phyloP scores from a whole-genome alignment of 2,113 vertebrate genomes.

The Rhabdornis inornatus region DNA sequence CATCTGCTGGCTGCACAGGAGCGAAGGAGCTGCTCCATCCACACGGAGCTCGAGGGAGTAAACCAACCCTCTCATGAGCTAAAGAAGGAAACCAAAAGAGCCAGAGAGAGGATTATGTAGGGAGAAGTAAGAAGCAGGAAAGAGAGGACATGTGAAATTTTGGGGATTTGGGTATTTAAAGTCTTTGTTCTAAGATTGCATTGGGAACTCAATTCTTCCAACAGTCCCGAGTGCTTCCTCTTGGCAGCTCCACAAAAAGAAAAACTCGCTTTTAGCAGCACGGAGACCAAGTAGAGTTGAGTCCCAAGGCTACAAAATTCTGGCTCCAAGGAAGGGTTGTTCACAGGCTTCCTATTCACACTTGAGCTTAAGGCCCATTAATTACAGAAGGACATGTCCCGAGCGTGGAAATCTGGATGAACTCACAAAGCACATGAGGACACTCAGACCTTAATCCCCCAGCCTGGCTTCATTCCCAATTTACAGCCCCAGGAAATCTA shows the following conservation, averaged over 20 bases:
- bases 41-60: rapidly evolving
- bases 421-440: neutral
- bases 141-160: neutral
- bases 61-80: neutral
- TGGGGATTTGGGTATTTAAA: neutral
- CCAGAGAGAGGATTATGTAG: neutral
- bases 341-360: conserved; percentile 5
- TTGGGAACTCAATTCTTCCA: neutral
- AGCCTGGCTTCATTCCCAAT: neutral
- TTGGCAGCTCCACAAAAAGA: neutral
- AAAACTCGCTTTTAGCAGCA: neutral
- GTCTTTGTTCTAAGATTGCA: neutral
- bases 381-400: neutral
- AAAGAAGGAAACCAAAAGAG: neutral
- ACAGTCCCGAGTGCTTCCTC: neutral
- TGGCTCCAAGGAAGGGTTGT: neutral
- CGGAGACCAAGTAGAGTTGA: neutral
- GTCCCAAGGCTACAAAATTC: neutral
- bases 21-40: neutral
- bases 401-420: neutral
- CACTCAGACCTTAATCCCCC: conserved; percentile 10
- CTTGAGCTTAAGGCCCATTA: conserved; percentile 2
- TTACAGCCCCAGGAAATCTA: neutral
- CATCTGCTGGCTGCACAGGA: neutral
- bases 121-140: neutral